phyloP scores from a whole-genome alignment of 2,113 vertebrate genomes.

The Mionectes macconnelli region DNA sequence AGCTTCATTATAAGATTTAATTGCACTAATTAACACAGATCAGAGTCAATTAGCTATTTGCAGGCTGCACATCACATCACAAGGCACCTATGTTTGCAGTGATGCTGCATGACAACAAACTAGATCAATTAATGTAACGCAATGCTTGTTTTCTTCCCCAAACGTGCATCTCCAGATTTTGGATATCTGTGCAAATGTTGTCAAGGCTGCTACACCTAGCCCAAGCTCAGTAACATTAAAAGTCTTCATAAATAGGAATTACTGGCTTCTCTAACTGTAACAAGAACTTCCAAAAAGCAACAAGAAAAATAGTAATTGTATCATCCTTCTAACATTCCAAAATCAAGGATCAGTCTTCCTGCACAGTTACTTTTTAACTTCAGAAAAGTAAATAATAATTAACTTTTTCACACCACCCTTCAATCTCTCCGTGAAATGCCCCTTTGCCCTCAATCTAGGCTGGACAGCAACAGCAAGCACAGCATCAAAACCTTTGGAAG shows the following conservation, averaged over 20 bases:
- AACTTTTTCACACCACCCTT: neutral
- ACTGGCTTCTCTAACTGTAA: neutral
- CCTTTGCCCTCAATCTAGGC: neutral
- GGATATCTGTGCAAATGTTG: neutral
- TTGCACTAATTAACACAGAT: slow-evolving; percentile 83
- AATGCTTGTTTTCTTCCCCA: neutral
- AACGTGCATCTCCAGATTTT: neutral
- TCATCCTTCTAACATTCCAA: neutral
- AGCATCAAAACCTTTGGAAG: neutral
- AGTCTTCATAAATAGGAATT: neutral
- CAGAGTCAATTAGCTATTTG: slow-evolving; percentile 82
- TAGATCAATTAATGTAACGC: slow-evolving; percentile 50
- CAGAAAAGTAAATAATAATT: neutral
- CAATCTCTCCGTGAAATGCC: neutral
- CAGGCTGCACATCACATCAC: slow-evolving; percentile 77
- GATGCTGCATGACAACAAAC: slow-evolving; percentile 78
- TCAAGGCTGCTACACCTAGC: neutral
- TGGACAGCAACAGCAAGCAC: neutral
- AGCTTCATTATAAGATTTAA: slow-evolving; percentile 84
- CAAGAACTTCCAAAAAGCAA: neutral
- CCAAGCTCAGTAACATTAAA: neutral
- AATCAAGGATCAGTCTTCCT: neutral
- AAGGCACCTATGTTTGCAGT: slow-evolving; percentile 77
- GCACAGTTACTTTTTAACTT: neutral
- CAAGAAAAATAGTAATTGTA: neutral